Conservation (phyloP, 2,797 vertebrate genomes). For the Tympanoctomys barrerae region DNA sequence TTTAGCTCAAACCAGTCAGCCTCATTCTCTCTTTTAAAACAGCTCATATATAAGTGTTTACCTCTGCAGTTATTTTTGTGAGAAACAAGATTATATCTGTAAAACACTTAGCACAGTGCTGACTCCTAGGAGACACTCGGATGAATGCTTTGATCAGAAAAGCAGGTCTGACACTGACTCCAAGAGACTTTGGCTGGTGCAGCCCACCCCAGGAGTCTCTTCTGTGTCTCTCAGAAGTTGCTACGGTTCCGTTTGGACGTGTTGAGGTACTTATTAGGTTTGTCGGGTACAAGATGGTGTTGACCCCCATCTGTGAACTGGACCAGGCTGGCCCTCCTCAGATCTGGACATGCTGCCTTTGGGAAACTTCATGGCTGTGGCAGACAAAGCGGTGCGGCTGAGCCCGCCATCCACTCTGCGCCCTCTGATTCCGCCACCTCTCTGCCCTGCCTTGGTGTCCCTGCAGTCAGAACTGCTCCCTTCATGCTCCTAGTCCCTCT, state of each 20-base stretch:
- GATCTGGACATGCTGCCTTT: not conserved
- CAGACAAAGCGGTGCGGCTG: not conserved
- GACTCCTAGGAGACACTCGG: not conserved
- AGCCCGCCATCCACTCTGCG: not conserved
- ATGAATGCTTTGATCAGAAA: not conserved
- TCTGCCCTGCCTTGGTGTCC: too few relatives aligned
- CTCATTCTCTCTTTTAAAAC: slow-evolving; percentile 42
- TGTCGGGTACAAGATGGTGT: not conserved
- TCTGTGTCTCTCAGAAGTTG: not conserved
- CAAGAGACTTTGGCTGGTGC: not conserved
- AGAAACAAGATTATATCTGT: not conserved
- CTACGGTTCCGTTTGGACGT: not conserved
- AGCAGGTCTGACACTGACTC: not conserved
- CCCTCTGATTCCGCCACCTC: not conserved
- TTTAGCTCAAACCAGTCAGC: slow-evolving; percentile 25
- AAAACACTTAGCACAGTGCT: not conserved
- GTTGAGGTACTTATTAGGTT: not conserved
- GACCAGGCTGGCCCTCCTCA: not conserved
- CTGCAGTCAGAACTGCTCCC: not conserved
- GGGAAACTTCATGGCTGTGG: not conserved
- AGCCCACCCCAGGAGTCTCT: not conserved
- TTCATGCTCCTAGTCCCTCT: not conserved
- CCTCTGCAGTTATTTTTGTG: not conserved
- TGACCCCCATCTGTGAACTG: not conserved
- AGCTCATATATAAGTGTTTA: not conserved